Base-by-base conservation (phyloP, 2,888 invertebrate species). In the Subacronicta megacephala region DNA sequence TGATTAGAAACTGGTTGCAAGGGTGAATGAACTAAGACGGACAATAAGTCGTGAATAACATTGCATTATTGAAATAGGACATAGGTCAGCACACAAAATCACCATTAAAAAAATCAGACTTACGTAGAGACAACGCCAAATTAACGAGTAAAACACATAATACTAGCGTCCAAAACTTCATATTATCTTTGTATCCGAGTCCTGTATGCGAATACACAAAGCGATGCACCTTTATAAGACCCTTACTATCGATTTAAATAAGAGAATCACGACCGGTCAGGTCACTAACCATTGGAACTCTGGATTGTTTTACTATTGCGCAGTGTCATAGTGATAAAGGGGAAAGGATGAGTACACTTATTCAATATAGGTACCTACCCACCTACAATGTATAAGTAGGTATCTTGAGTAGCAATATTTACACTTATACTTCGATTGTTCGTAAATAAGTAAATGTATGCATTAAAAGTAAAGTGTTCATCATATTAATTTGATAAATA, bases 101-200 rank as follows among this genome's bases (percentile, higher is more conserved):
- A 36, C 3, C 10, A 46, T 31, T 7, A 35, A 1, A n/a, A 7
- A 23, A n/a, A 0, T 2, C 5, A 37, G 15, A 58, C 75, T 66
- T 36, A 72, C 72, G 54, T 7, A 52, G 38, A 36, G 33, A 29
- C 15, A 71, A 18, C 13, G 54, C 43, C 33, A 75, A 15, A 23
- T 54, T 41, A 29, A 51, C 18, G 40, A 56, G 33, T 35, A 76
- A 26, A 37, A 66, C 16, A 38, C 65, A 47, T 10, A 62, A 38
- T 45, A 69, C 45, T 15, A 57, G 6, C n/a, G 35, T 35, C 62
- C 50, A 75, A 33, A 56, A 56, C 51, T 60, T 72, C 73, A 74
- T 74, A 0, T 49, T 65, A 15, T 23, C 43, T 58, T 15, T 53
- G 26, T 12, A 15, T 45, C 35, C 3, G 5, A 50, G 6, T 23